Evolutionary conservation across 2,888 invertebrate species (phyloP), one percentile per base, ranked within the genome.

Genomic region (Meteorus cinctellus): DNA sequence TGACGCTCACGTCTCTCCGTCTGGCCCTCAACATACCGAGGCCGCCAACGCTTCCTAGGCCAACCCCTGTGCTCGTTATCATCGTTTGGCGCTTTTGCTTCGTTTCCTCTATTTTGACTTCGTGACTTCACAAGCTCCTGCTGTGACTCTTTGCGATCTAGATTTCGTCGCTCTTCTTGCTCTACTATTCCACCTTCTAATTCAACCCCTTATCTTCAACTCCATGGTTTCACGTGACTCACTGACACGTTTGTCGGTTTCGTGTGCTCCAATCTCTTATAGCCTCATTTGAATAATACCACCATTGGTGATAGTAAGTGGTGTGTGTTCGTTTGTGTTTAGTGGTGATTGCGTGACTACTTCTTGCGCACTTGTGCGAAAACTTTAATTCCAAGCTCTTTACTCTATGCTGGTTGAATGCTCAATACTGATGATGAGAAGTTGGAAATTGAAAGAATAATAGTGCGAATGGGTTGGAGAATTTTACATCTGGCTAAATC

Each of bases 1-100:
- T 96, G 91, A 96, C 93, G 92, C 96, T 96, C 91, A 95, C 94
- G 92, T 96, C 96, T 84, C 95, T 93, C 86, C 96, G 93, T 84
- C 96, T 92, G 89, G 96, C 94, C 88, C 97, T 94, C 91, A 97
- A 92, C 96, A 97, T 96, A 90, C 86, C 88, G 0, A 81, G 85
- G 3, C 89, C 89, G 59, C 86, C 86, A 67, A 86, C 84, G 60
- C 82, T 84, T 10, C 86, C 85, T 62, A 76, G 74, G 70, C 79
- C 81, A 41, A 82, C 82, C 34, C 82, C 79, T 16, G 87, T 77
- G 3, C 87, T 87, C 63, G 89, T 86, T 83, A 89, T 89, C 86
- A 86, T 88, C 74, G 70, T 69, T 75, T 36, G 27, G 19, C 71
- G 55, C 72, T 68, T 55, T 72, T 66, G 16, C 69, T 76, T 29